Evolutionary conservation across 2,113 vertebrate species (phyloP).

Genomic region (Triplophysa tibetana): DNA sequence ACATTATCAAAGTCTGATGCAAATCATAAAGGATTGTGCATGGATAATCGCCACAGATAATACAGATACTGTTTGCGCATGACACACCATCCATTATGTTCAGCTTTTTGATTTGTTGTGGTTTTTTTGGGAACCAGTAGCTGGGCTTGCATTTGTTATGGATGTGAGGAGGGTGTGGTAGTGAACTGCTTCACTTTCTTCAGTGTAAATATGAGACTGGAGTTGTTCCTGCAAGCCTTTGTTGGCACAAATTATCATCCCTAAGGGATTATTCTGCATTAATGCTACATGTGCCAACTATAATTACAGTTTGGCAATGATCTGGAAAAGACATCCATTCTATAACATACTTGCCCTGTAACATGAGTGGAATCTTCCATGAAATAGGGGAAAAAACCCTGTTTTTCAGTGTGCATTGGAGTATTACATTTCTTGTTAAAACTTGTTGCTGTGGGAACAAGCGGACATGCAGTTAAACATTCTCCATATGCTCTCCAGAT

Average conservation of each 20-base stretch:
- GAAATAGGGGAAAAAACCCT: background rate
- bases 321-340: background rate
- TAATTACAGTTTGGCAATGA: slow-evolving; percentile 1
- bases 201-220: slow-evolving; percentile 20
- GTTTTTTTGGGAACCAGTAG: background rate
- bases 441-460: background rate
- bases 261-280: background rate
- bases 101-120: slow-evolving; percentile 14
- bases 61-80: background rate
- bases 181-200: slow-evolving; percentile 11
- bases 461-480: background rate
- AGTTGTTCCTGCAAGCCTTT: background rate
- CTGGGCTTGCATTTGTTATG: background rate
- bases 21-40: background rate
- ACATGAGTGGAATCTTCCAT: background rate
- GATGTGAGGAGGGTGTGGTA: slow-evolving; percentile 13
- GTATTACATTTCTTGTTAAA: slow-evolving; percentile 11
- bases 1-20: background rate
- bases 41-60: background rate
- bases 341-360: background rate
- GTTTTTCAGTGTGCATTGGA: background rate
- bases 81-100: background rate
- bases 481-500: slow-evolving; percentile 1
- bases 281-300: background rate
- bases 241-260: background rate